These are phyloP conservation scores for Aphaenogaster floridana DNA, from an alignment of 1,140 invertebrate species.

Conservation along the genomic window DNA sequence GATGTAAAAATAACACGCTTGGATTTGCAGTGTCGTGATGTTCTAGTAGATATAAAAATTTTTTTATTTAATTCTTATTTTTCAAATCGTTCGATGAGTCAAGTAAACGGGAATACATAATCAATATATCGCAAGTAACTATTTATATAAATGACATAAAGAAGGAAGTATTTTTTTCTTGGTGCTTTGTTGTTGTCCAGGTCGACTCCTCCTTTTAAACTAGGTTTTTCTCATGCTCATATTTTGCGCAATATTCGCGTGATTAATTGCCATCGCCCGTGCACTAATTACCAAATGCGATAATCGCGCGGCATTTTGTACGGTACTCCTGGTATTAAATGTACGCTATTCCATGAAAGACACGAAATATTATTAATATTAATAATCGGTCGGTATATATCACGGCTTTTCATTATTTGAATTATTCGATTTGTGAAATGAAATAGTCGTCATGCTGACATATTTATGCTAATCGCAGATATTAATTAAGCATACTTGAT, in stretches of 20 bases:
- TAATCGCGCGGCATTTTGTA: neutral
- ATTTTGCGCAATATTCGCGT: neutral
- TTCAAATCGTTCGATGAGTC: neutral
- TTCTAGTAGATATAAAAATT: neutral
- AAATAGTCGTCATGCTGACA: neutral
- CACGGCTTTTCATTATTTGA: neutral
- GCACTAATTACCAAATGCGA: constrained; percentile 7
- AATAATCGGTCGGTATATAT: neutral
- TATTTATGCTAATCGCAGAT: neutral
- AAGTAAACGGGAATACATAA: no score
- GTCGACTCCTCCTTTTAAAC: neutral
- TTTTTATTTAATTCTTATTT: no score
- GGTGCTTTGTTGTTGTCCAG: neutral
- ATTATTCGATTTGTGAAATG: constrained; percentile 10
- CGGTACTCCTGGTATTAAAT: neutral
- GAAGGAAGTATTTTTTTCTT: neutral
- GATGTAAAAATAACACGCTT: no score
- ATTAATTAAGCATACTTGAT: neutral
- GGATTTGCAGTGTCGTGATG: no score
- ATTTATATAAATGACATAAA: neutral
- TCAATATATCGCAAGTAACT: neutral
- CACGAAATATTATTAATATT: constrained; percentile 14
- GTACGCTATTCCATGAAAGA: neutral
- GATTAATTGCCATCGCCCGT: neutral
- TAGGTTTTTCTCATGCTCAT: neutral